Evolutionary conservation across 2,113 vertebrate genomes (phyloP), one percentile per base, ranked within the genome.

Genomic region (Cephalopholis sonnerati): DNA sequence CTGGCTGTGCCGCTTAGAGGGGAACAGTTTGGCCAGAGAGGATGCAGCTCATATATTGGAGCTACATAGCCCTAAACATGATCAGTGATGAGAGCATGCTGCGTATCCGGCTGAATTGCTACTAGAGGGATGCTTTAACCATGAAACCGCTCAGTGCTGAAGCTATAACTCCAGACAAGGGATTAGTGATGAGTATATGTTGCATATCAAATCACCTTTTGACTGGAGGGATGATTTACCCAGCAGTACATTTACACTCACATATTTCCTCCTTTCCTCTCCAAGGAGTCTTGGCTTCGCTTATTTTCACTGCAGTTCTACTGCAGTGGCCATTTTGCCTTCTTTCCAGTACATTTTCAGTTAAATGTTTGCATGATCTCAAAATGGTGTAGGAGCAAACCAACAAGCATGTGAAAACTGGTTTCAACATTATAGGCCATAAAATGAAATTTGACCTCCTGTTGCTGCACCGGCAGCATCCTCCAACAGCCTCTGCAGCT

Each of bases 191-290:
- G 75, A 83, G 84, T 59, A 70, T 41, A 74, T 66, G 81, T 79
- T 89, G 86, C 90, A 82, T 91, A 89, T 88, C 81, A 54, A 84
- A 89, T 85, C 82, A 87, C 82, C 80, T 84, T 87, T 73, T 64
- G 77, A 87, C 84, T 81, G 57, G 7, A 87, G 64, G 74, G 72
- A 74, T 67, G 81, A 57, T 90, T 75, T 61, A 57, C 46, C 61
- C 57, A 74, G 70, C 55, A 41, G 50, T 29, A 48, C 74, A 53
- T 82, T 74, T 66, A 44, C 25, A 51, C 25, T 74, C 46, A 66
- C 7, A 25, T 17, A 15, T 65, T 55, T 80, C 24, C 79, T 41
- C 0, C 17, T 44, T 62, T 69, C 46, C 22, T 87, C 71, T 88
- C 74, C 27, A 32, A 18, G 59, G 46, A 55, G 66, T 66, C 16